Evolutionary conservation across 1,140 invertebrate species (phyloP).

Genomic region (Cydia amplana): DNA sequence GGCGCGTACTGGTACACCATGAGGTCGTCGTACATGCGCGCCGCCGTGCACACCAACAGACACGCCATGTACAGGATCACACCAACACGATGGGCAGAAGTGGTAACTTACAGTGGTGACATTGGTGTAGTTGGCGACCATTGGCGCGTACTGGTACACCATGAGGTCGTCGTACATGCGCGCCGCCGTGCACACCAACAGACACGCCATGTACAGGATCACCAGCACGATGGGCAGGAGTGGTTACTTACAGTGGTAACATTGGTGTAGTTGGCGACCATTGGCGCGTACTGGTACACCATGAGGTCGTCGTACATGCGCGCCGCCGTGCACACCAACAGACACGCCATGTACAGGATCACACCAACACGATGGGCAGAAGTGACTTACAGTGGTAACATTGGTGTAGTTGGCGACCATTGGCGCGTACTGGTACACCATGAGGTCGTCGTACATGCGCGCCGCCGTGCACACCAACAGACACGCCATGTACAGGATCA

Average conservation of each 20-base stretch:
- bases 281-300: constrained; percentile 69
- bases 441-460: constrained; percentile 74
- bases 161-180: constrained; percentile 61
- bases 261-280: constrained; percentile 62
- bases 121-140: constrained; percentile 61
- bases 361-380: background rate
- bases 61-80: no score
- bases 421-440: constrained; percentile 72
- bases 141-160: constrained; percentile 69
- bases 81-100: background rate
- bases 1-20: no score
- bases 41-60: no score
- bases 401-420: constrained; percentile 62
- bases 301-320: constrained; percentile 62
- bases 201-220: background rate
- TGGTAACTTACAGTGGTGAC: constrained; percentile 56
- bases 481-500: constrained; percentile 70
- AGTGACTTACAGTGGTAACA: constrained; percentile 55
- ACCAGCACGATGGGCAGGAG: background rate
- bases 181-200: constrained; percentile 55
- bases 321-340: constrained; percentile 56
- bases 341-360: constrained; percentile 34
- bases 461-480: constrained; percentile 69
- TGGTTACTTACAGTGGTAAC: constrained; percentile 54
- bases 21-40: no score